Evolutionary conservation across 2,888 invertebrate genomes (phyloP).

Genomic region (Zootermopsis nevadensis): DNA sequence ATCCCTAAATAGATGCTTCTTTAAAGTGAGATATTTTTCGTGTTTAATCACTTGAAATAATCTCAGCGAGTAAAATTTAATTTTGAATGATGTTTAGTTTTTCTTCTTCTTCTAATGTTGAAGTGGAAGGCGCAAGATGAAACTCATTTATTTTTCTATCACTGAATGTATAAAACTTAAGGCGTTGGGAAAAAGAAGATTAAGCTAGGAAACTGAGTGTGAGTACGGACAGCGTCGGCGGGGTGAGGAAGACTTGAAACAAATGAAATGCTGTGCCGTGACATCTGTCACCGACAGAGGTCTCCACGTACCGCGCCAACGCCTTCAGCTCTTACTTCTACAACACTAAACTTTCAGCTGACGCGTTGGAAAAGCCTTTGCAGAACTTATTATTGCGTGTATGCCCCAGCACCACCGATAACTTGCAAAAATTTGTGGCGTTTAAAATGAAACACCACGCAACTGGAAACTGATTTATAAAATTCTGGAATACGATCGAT

Average conservation of each 20-base stretch:
- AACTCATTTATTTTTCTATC: slow-evolving; percentile 45
- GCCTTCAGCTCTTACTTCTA: slow-evolving; percentile 7
- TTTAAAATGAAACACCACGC: not conserved
- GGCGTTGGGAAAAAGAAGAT: slow-evolving; percentile 10
- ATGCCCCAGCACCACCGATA: not conserved
- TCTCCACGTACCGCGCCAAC: slow-evolving; percentile 18
- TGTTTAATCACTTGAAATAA: slow-evolving; percentile 34
- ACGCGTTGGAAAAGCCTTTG: not conserved
- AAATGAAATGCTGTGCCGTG: slow-evolving; percentile 39
- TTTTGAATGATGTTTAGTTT: slow-evolving; percentile 36
- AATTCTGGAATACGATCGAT: no score
- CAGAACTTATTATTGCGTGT: slow-evolving; percentile 11
- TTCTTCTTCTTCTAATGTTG: slow-evolving; percentile 36
- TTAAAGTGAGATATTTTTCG: slow-evolving; percentile 22
- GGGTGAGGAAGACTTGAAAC: slow-evolving; percentile 36
- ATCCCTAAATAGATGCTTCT: not conserved
- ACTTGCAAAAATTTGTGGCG: not conserved
- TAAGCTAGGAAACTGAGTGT: not conserved
- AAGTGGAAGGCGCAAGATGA: slow-evolving; percentile 32
- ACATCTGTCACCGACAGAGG: slow-evolving; percentile 49
- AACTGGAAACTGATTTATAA: no score
- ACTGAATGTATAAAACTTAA: slow-evolving; percentile 42
- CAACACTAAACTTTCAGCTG: slow-evolving; percentile 25
- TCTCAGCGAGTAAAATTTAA: slow-evolving; percentile 37
- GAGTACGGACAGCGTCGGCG: not conserved